Percentiles rank a stretch among this genome's conserved stretches.
These are phyloP conservation scores for Diaphora mendica DNA, from an alignment of 2,888 invertebrate species.

Conservation along the genomic window DNA sequence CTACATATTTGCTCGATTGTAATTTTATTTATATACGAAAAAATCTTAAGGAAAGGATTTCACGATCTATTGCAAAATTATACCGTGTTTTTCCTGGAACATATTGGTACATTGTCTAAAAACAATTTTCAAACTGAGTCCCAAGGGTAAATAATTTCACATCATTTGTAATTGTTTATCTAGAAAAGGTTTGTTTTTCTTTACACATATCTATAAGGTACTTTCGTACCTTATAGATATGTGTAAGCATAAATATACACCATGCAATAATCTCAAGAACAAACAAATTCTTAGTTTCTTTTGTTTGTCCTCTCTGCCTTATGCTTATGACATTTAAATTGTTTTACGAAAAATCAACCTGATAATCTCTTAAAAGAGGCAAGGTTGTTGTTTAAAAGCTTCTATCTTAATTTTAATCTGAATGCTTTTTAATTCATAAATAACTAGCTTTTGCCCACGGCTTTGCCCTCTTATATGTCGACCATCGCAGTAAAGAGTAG, in stretches of 20 bases:
- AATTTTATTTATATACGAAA: not conserved
- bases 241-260: no score
- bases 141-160: not conserved
- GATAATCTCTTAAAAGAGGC: slow-evolving; percentile 35
- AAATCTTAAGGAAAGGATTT: no score
- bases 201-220: no score
- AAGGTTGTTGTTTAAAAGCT: slow-evolving; percentile 30
- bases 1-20: not conserved
- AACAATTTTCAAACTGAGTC: not conserved
- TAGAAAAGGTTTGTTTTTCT: no score
- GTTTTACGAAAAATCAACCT: slow-evolving; percentile 16
- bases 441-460: not conserved
- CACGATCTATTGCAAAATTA: no score
- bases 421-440: not conserved
- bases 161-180: not conserved
- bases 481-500: no score
- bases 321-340: slow-evolving; percentile 22
- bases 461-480: no score
- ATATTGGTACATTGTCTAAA: no score
- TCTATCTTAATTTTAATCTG: not conserved
- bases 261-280: no score
- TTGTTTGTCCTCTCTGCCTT: not conserved
- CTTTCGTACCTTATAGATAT: no score
- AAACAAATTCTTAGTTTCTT: not conserved
- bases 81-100: not conserved